Evolutionary conservation across 2,888 invertebrate genomes (phyloP), one percentile per base, ranked within the genome.

Genomic region (Seira ritae): DNA sequence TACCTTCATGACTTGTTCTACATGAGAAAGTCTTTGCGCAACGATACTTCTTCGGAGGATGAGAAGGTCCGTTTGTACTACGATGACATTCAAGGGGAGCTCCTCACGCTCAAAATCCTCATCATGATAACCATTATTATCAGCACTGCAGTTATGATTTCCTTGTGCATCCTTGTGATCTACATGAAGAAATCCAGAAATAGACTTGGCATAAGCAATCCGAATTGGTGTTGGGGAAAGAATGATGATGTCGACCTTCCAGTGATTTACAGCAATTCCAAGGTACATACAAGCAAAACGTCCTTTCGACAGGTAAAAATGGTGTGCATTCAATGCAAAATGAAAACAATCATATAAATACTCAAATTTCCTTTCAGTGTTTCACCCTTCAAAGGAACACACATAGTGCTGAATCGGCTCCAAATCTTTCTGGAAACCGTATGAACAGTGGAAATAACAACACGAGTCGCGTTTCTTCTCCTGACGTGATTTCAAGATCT

Each of bases 1-100:
- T 84, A 81, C 55, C 65, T 84, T n/a, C 84, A 84, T 66, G 84
- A 84, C 22, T 55, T 80, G 68, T 80, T 76, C 55, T 84, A 84
- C 67, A 74, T 84, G 77, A 62, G 78, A 66, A 80, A 80, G 46
- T 60, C 76, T 42, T 50, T 77, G 12, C 17, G 60, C 17, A 80
- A 84, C 37, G 72, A 84, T n/a, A 74, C 66, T 19, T 79, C 74
- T 3, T 80, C 42, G 19, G 74, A 74, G 10, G 84, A 79, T 22
- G 70, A 79, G 31, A 71, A 70, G 31, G 50, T 70, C n/a, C 55
- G 50, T 17, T 8, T 66, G 10, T 23, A 24, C n/a, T 84, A 73
- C 68, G 37, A 31, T 19, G 69, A 80, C 24, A 65, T 84, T 19
- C 80, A 84, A 42, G 69, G 70, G 2, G 80, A 84, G 37, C 31